Evolutionary conservation across 1,140 invertebrate species (phyloP).

Genomic region (Augochlora pura): DNA sequence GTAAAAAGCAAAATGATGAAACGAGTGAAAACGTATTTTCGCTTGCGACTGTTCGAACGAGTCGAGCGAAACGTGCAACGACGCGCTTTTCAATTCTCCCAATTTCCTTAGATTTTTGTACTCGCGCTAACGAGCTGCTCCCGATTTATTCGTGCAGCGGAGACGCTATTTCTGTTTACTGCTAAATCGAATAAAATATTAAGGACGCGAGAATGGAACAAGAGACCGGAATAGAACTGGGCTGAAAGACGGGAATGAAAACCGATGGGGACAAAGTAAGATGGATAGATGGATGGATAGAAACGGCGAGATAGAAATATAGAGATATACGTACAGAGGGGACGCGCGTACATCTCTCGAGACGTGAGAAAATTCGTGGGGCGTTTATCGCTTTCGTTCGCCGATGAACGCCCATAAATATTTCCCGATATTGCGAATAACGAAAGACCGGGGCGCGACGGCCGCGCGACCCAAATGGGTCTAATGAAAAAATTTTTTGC

Average conservation of each 20-base stretch:
- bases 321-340: not conserved
- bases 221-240: not conserved
- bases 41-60: too few relatives aligned
- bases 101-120: too few relatives aligned
- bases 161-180: not conserved
- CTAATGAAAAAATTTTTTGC: conserved; percentile 11
- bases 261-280: conserved; percentile 27
- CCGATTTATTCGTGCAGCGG: too few relatives aligned
- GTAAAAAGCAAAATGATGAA: too few relatives aligned
- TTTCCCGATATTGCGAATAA: conserved; percentile 33
- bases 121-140: too few relatives aligned
- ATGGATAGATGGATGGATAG: conserved; percentile 31
- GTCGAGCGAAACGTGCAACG: too few relatives aligned
- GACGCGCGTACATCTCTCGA: conserved; percentile 22
- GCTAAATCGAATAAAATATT: not conserved
- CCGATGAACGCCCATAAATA: conserved; percentile 36
- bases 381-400: conserved; percentile 21
- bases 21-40: too few relatives aligned
- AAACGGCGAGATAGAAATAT: not conserved
- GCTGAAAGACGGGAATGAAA: not conserved
- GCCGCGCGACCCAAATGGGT: not conserved
- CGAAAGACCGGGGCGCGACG: not conserved
- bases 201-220: not conserved
- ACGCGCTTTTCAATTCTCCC: too few relatives aligned
- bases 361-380: conserved; percentile 42